Base-by-base conservation (phyloP, 2,113 vertebrate genomes). In the Capreolus pygargus region DNA sequence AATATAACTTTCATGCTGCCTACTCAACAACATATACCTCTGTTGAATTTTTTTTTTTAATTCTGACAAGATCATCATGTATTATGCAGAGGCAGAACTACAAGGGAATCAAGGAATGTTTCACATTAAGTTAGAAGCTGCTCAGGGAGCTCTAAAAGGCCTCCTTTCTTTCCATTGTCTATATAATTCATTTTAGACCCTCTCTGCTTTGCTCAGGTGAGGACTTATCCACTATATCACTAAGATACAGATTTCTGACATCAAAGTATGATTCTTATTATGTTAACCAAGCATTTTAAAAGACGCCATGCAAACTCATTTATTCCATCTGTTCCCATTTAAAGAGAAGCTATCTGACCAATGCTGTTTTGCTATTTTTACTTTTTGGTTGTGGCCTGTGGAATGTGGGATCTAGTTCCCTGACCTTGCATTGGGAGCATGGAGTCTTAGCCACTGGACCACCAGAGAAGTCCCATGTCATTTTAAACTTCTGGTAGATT, bases 401-500 rank as follows among this genome's bases (percentile, higher is more conserved):
- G 39, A 39, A 43, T 43, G 13, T 43, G 23, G 70, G 39, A 27
- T 43, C 70, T 74, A 43, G 36, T 27, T 25, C 70, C 6, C 36
- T 43, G 39, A 43, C 12, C 6, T 76, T 43, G 39, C 21, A 43
- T 4, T 76, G 70, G n/a, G 21, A 70, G n/a, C 67, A 70, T 23
- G n/a, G 67, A 70, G 21, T 39, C n/a, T 39, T 70, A 43, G 36
- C 36, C 36, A 43, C 23, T 43, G 36, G 70, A 74, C 36, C 36
- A 74, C 36, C 36, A 74, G 70, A 21, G 70, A 43, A 74, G 70
- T 4, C 21, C 70, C 21, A 43, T 97, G 89, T 74, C 98, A 97
- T 89, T 98, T 98, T 90, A 96, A 98, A 94, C 47, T 89, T 97
- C n/a, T 97, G n/a, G 28, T 84, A 97, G 94, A 96, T 98, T 98